phyloP scores from a whole-genome alignment of 1,140 invertebrate species.

The Solenopsis invicta region DNA sequence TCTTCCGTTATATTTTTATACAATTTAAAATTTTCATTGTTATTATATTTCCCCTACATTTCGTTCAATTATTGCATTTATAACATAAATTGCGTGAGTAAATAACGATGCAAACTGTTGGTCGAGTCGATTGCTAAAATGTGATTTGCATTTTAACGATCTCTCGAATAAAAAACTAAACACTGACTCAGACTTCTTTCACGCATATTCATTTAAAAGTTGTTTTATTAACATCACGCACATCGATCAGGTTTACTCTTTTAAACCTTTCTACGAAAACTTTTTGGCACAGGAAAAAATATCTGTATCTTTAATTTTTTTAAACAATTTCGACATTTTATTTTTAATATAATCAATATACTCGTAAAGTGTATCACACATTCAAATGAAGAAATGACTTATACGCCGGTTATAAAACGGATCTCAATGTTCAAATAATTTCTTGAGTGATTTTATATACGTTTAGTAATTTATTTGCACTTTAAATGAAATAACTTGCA shows the following conservation, averaged over 20 bases:
- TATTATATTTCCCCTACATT: constrained; percentile 52
- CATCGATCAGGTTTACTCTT: neutral
- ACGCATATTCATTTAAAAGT: neutral
- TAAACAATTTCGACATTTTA: neutral
- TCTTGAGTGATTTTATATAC: too few species aligned
- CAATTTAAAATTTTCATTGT: constrained; percentile 9
- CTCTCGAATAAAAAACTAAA: constrained; percentile 3
- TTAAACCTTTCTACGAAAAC: neutral
- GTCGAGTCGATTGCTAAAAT: constrained; percentile 27
- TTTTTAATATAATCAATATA: neutral
- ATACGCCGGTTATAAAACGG: too few species aligned
- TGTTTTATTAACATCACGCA: neutral
- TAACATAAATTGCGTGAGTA: neutral
- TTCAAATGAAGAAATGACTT: too few species aligned
- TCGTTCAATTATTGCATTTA: neutral
- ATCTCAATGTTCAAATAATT: too few species aligned
- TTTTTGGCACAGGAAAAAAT: neutral
- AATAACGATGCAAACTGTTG: neutral
- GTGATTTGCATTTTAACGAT: constrained; percentile 26
- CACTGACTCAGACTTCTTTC: neutral
- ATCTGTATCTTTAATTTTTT: neutral
- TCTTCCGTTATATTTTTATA: neutral
- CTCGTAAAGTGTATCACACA: too few species aligned
- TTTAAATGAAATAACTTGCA: neutral
- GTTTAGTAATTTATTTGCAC: too few species aligned